Evolutionary conservation across 2,113 vertebrate genomes (phyloP).

Genomic region (Sinocyclocheilus rhinocerous): DNA sequence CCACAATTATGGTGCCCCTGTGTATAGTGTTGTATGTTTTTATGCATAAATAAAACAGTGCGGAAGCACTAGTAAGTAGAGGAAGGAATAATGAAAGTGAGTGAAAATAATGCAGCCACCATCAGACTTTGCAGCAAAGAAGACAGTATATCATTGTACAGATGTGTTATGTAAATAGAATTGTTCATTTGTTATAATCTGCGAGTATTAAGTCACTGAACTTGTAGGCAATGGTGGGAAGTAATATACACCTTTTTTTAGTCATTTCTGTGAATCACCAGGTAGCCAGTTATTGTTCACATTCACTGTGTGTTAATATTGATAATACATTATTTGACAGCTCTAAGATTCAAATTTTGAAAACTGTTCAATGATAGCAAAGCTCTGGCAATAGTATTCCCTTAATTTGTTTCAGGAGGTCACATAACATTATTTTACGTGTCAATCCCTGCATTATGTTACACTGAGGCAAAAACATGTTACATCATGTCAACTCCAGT

Average conservation of each 20-base stretch:
- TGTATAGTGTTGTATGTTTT: no score
- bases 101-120: neutral
- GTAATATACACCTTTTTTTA: no score
- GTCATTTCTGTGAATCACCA: no score
- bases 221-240: no score
- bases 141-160: neutral
- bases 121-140: neutral
- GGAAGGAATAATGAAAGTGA: neutral
- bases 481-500: neutral
- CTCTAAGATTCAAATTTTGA: neutral
- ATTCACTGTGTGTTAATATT: neutral
- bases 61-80: neutral
- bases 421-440: neutral
- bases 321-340: neutral
- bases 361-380: neutral
- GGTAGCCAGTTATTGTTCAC: neutral
- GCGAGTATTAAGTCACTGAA: neutral
- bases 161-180: no score
- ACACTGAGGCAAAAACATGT: neutral
- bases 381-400: neutral
- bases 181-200: no score
- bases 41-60: neutral
- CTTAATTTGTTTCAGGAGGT: neutral
- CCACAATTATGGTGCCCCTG: no score
- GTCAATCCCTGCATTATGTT: neutral